Evolutionary conservation across 2,113 vertebrate genomes (phyloP), one percentile per base, ranked within the genome.

Genomic region (Rhinichthys klamathensis): DNA sequence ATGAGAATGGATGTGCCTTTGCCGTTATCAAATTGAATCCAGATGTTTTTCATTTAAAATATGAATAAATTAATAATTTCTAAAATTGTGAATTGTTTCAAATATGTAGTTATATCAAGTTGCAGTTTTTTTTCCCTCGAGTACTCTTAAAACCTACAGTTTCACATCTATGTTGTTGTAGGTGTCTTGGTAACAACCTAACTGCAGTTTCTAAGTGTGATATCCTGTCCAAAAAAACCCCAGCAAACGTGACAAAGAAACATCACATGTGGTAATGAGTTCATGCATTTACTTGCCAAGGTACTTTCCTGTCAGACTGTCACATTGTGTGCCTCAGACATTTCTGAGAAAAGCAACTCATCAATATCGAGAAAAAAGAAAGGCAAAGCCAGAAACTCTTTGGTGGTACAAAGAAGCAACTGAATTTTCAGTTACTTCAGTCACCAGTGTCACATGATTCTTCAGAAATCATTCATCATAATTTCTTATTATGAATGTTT

Each of bases 41-140:
- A 94, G 92, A 95, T 95, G 94, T 94, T 95, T 95, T 95, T 95
- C 93, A 94, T 94, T 95, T 94, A 94, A 94, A 87, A 92, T 92
- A 93, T 92, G 91, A 94, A 94, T 93, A 93, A 95, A 95, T 87
- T 60, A 85, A 82, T 84, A 90, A 90, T 93, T 94, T 94, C 89
- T 92, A 91, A 94, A 93, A 92, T 87, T 88, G 88, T 86, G 82
- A 90, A 82, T 80, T 25, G 76, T 77, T 85, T 41, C 63, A 51
- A 38, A 23, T 69, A 32, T 76, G 2, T 30, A 27, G 63, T 80
- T 63, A 58, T 75, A 30, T 84, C 61, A 51, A 7, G 76, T 10
- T 38, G 46, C 35, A 56, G 8, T 10, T 5, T 21, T 69, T 4
- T 63, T 38, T 32, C 10, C 10, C 2, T 76, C 2, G 21, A 15